phyloP scores from a whole-genome alignment of 2,888 invertebrate species.

The Candidula unifasciata region DNA sequence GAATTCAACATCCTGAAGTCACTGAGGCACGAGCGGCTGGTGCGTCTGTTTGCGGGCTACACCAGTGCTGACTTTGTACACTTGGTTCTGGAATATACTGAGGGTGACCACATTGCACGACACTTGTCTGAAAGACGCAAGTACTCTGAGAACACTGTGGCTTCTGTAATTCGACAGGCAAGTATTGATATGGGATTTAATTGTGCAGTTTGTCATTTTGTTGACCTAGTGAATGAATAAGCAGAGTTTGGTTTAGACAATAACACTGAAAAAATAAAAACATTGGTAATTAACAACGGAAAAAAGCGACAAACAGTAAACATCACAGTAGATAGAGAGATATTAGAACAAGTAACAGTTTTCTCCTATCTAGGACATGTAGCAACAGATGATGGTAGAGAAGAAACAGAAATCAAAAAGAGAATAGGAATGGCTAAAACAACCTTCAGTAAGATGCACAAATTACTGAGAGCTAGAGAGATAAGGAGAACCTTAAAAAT shows the following conservation, averaged over 20 bases:
- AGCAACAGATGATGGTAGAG: no score
- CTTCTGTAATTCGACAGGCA: constrained; percentile 86
- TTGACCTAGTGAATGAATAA: not conserved
- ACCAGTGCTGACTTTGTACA: constrained; percentile 73
- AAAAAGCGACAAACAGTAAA: not conserved
- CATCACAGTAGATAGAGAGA: no score
- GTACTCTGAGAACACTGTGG: constrained; percentile 94
- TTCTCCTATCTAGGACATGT: no score
- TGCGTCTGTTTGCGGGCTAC: constrained; percentile 80
- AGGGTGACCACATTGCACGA: constrained; percentile 93
- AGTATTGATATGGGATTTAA: not conserved
- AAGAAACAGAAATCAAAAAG: no score
- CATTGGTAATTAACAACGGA: not conserved
- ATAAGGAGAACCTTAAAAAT: no score
- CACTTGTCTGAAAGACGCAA: constrained; percentile 92
- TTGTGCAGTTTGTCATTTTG: no score
- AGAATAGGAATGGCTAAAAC: no score
- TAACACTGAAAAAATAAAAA: not conserved
- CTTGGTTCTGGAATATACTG: constrained; percentile 80
- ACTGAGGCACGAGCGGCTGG: constrained; percentile 92
- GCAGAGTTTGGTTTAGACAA: not conserved
- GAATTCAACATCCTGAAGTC: constrained; percentile 89
- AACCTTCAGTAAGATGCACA: no score
- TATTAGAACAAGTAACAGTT: no score
- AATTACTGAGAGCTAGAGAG: no score